Percentiles rank a stretch among this genome's conserved stretches.
Evolutionary conservation across 2,797 vertebrate species (phyloP).

Genomic region (Sciurus carolinensis): DNA sequence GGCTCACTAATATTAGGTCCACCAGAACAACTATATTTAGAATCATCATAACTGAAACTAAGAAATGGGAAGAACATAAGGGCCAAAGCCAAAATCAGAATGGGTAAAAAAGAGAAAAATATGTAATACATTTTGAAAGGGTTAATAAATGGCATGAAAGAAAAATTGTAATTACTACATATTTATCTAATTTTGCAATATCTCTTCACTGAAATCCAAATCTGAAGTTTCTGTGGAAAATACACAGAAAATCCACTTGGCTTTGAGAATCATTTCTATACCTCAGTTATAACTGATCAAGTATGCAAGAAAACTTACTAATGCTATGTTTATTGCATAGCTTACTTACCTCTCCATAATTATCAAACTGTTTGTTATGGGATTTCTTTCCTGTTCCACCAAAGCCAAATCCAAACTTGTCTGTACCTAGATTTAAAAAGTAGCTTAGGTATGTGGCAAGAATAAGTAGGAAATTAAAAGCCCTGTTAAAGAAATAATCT

Average conservation of each 20-base stretch:
- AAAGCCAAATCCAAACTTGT: conserved; percentile 98
- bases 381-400: conserved; percentile 99
- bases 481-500: background rate
- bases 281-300: background rate
- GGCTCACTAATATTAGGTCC: background rate
- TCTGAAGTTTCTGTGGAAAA: conserved; percentile 1
- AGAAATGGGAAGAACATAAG: background rate
- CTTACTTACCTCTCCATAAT: conserved; percentile 97
- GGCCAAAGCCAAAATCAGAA: conserved; percentile 54
- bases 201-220: background rate
- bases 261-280: background rate
- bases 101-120: background rate
- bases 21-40: background rate
- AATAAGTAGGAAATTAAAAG: conserved; percentile 3
- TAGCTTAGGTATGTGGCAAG: background rate
- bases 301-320: background rate
- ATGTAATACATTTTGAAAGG: background rate
- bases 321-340: background rate
- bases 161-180: background rate
- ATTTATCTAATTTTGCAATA: background rate
- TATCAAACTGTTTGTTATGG: conserved; percentile 99
- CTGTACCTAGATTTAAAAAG: conserved; percentile 91
- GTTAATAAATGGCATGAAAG: background rate
- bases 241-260: background rate
- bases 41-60: background rate